Percentiles rank a stretch among this genome's conserved stretches.
Conservation (phyloP, 2,113 vertebrate genomes). For the Lepus americanus region DNA sequence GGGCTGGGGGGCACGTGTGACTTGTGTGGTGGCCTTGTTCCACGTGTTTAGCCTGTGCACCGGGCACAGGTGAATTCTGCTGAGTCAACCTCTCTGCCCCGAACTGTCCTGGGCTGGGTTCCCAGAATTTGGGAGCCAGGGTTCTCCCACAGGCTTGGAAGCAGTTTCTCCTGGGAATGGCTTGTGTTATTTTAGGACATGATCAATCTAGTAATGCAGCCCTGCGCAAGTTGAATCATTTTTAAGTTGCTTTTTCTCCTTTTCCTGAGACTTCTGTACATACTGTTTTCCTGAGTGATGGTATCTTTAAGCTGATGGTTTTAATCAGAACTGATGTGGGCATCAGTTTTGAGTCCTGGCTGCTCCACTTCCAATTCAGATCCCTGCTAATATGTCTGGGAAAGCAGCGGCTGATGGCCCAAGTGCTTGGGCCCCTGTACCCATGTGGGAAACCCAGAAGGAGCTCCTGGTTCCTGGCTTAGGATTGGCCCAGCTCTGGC, state of each 20-base stretch:
- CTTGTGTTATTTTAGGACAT: not conserved
- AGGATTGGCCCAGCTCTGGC: no score
- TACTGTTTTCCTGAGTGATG: conserved; percentile 49
- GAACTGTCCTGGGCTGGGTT: not conserved
- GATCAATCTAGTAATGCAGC: not conserved
- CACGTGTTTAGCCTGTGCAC: not conserved
- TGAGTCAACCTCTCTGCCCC: not conserved
- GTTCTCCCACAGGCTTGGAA: not conserved
- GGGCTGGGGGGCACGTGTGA: no score
- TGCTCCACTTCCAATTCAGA: no score
- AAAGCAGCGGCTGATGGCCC: no score
- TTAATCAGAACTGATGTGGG: not conserved
- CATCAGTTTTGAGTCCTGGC: no score
- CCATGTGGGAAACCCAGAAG: no score
- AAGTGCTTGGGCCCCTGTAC: no score
- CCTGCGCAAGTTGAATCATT: not conserved
- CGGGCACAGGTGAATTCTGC: not conserved
- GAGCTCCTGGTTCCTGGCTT: no score
- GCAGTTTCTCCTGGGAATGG: not conserved
- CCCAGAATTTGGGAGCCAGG: not conserved
- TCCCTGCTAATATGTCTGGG: no score
- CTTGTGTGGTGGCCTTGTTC: not conserved
- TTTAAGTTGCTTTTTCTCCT: not conserved
- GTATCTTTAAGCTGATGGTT: conserved; percentile 36
- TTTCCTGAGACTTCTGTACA: conserved; percentile 57